Base-by-base conservation (phyloP, 2,888 invertebrate species). In the Lasioglossum figueresi region DNA sequence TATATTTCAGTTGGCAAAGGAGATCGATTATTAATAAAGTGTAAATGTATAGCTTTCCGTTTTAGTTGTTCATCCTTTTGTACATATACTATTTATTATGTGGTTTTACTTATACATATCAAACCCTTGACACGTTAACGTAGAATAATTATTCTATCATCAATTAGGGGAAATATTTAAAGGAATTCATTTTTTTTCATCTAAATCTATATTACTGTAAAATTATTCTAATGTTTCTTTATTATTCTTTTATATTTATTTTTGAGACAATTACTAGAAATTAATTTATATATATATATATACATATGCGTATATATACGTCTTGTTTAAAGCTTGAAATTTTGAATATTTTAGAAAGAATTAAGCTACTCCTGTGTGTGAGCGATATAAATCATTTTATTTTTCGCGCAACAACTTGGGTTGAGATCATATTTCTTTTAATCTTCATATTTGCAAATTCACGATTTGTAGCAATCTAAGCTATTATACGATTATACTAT, bases 1-100 rank as follows among this genome's bases (percentile, higher is more conserved):
- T 91, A 91, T 91, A 88, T 91, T 91, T 92, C 88, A 89, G 87
- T 91, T 91, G 88, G 87, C 89, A 88, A 88, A 89, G 88, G 88
- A 88, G 84, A 88, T 89, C 91, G 86, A 91, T 92, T 91, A 91
- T 89, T 91, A 92, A 92, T 92, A 92, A 92, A 92, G 92, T 88
- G 86, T 91, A 87, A 91, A 91, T 91, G 90, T 90, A 88, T 89
- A 70, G 89, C 86, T 88, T 86, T 86, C 83, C 87, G 82, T 90
- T 88, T 88, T 80, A 88, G 91, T 88, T 84, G 79, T 84, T 79
- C 79, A 76, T 84, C 88, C 86, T 83, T 83, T 76, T 86, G 56
- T 77, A 66, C 71, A 80, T 77, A 48, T 66, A 76, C 45, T 52
- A 52, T 43, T 43, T 59, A 48, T 66, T 77, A 19, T 74, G 52